Evolutionary conservation across 2,888 invertebrate genomes (phyloP).

Genomic region (Melinaea marsaeus): DNA sequence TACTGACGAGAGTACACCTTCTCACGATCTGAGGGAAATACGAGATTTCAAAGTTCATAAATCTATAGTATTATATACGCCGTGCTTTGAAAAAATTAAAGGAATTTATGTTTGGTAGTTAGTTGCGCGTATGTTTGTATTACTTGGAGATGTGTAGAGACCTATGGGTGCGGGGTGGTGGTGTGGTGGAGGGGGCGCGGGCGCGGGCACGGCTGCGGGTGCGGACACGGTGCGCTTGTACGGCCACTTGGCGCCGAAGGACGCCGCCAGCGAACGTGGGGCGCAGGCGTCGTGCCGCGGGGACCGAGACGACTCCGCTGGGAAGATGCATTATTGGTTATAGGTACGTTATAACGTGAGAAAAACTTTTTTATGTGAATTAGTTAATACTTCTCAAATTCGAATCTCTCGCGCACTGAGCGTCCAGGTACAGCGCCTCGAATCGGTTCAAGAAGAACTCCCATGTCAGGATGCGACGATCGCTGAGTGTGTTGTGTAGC

Average conservation of each 20-base stretch:
- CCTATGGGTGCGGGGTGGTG: background rate
- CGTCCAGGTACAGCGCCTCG: conserved; percentile 96
- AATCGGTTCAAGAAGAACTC: conserved; percentile 97
- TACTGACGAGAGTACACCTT: conserved; percentile 94
- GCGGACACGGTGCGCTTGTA: conserved; percentile 97
- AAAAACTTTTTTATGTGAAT: background rate
- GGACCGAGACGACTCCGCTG: conserved; percentile 1
- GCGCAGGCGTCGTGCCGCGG: conserved; percentile 74
- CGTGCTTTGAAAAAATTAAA: too few relatives aligned
- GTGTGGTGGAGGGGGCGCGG: conserved; percentile 67
- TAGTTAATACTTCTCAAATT: conserved; percentile 85
- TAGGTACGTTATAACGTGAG: too few relatives aligned
- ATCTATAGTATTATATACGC: too few relatives aligned
- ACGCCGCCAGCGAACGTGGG: conserved; percentile 87
- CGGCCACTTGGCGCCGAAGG: conserved; percentile 95
- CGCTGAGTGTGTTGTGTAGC: conserved; percentile 93
- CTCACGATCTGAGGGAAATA: conserved; percentile 81
- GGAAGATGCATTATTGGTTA: background rate
- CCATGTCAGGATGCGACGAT: conserved; percentile 94
- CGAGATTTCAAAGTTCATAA: background rate
- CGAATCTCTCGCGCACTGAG: conserved; percentile 93
- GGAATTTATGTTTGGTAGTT: too few relatives aligned
- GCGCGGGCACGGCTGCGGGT: conserved; percentile 88
- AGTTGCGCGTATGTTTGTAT: background rate
- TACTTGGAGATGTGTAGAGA: background rate